Evolutionary conservation across 1,140 invertebrate genomes (phyloP).

Genomic region (Pectinophora gossypiella): DNA sequence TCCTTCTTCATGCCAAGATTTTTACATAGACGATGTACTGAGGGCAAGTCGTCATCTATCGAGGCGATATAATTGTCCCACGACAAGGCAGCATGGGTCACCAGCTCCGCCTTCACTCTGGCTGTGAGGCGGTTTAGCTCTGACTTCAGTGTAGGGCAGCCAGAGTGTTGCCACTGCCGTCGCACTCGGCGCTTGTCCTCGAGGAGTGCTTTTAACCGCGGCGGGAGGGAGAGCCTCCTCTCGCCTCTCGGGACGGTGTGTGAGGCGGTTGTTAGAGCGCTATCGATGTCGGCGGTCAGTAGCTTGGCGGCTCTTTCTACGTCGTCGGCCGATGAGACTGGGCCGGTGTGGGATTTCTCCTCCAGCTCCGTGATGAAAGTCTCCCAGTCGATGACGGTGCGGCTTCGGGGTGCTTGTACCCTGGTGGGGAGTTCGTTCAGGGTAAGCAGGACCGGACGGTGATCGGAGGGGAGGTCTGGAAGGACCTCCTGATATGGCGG

Average conservation of each 20-base stretch:
- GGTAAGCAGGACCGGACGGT: not conserved
- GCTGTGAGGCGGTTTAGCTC: slow-evolving; percentile 2
- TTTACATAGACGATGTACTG: slow-evolving; percentile 12
- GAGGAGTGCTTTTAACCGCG: not conserved
- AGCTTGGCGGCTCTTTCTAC: not conserved
- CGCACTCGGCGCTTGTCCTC: slow-evolving; percentile 7
- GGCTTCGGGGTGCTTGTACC: not conserved
- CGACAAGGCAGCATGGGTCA: not conserved
- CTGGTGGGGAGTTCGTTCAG: not conserved
- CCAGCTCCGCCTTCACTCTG: not conserved
- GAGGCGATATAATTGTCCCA: slow-evolving; percentile 1
- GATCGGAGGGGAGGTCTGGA: not conserved
- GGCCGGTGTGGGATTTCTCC: not conserved
- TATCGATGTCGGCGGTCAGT: not conserved
- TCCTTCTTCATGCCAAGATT: not conserved
- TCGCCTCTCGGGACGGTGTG: not conserved
- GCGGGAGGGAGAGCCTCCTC: not conserved
- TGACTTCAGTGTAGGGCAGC: slow-evolving; percentile 12
- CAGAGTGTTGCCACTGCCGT: not conserved
- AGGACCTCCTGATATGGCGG: not conserved
- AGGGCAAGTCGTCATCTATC: slow-evolving; percentile 2
- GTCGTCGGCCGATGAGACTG: not conserved
- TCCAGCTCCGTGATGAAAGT: not conserved
- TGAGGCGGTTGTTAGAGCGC: not conserved
- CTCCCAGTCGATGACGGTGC: not conserved